Conservation (phyloP, 2,888 invertebrate species). For the Plemyria rubiginata region DNA sequence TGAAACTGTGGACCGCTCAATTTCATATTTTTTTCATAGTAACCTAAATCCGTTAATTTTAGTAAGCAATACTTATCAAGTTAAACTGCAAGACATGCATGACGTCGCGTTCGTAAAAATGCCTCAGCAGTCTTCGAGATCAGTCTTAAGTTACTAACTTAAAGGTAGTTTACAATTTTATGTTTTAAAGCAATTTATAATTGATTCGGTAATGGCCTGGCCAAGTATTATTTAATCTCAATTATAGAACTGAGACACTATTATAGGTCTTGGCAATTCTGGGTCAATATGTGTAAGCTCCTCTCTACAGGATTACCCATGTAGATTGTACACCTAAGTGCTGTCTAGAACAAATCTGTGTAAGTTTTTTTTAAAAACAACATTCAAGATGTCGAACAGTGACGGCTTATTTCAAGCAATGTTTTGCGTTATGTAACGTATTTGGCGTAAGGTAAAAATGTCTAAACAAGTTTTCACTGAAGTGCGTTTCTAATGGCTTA, state of each 20-base stretch:
- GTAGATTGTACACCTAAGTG: neutral
- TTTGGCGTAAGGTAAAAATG: no score
- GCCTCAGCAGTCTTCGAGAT: slow-evolving; percentile 1
- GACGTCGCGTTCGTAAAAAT: neutral
- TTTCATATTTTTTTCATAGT: no score
- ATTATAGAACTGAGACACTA: no score
- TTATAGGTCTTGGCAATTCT: neutral
- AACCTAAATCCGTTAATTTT: no score
- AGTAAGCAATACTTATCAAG: neutral
- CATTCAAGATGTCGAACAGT: no score
- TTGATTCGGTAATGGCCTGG: neutral
- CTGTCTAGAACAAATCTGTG: neutral
- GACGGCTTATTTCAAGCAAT: no score
- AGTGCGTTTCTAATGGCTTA: no score
- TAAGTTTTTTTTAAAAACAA: no score
- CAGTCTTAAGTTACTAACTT: neutral
- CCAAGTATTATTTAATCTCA: neutral
- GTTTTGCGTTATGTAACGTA: no score
- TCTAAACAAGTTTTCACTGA: no score
- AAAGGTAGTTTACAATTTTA: neutral
- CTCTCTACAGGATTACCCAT: neutral
- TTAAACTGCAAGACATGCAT: slow-evolving; percentile 6
- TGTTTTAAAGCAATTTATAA: neutral
- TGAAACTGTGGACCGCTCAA: no score
- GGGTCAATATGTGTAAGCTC: neutral